Evolutionary conservation across 2,113 vertebrate genomes (phyloP).

Genomic region (Rhabdornis inornatus): DNA sequence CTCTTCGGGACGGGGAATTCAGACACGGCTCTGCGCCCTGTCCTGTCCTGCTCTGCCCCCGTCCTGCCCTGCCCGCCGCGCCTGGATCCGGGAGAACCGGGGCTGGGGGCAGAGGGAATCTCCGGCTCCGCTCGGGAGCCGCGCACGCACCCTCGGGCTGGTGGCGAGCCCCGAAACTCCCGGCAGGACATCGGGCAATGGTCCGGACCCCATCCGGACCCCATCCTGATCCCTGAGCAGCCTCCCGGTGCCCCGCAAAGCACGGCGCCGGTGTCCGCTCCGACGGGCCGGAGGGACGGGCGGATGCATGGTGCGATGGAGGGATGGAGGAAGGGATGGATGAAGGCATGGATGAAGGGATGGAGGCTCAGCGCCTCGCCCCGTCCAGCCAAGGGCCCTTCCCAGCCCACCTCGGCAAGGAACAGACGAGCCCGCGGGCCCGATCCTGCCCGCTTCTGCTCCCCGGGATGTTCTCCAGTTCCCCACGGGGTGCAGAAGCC

Average conservation of each 20-base stretch:
- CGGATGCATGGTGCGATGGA: too few relatives aligned
- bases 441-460: not conserved
- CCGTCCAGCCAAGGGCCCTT: not conserved
- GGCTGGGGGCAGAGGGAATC: not conserved
- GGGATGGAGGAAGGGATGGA: accelerated
- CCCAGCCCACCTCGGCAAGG: not conserved
- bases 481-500: too few relatives aligned
- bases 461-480: not conserved
- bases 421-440: not conserved
- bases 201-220: not conserved
- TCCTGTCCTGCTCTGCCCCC: too few relatives aligned
- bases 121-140: not conserved
- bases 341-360: not conserved
- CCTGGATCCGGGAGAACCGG: not conserved
- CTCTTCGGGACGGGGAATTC: not conserved
- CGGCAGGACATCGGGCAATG: not conserved
- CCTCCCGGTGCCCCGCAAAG: not conserved
- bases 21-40: accelerated
- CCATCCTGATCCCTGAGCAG: not conserved
- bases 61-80: not conserved
- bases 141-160: not conserved
- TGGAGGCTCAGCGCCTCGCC: not conserved
- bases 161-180: not conserved
- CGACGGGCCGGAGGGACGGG: not conserved
- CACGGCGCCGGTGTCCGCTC: not conserved